Percentiles rank a stretch among this genome's conserved stretches.
Conservation (phyloP, 2,113 vertebrate species). For the Melierax canorus region DNA sequence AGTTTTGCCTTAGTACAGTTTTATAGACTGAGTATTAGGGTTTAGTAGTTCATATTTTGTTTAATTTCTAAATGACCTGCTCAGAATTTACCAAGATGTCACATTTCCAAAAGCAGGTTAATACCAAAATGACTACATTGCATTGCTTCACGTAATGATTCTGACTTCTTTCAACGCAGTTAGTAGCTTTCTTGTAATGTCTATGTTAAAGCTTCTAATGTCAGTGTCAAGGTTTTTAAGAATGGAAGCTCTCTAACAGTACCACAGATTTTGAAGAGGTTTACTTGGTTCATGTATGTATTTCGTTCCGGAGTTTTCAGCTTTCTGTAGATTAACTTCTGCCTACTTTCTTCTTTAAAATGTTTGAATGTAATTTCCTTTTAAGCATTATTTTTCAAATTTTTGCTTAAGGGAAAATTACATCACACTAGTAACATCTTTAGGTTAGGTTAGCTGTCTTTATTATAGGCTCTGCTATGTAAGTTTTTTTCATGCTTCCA, state of each 20-base stretch:
- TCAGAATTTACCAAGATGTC: background rate
- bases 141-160: background rate
- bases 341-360: background rate
- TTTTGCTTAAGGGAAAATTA: background rate
- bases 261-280: background rate
- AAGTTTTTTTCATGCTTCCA: background rate
- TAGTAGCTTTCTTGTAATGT: background rate
- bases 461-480: background rate
- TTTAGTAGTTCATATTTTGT: conserved; percentile 29
- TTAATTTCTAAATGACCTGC: background rate
- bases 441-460: background rate
- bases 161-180: background rate
- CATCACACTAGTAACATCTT: background rate
- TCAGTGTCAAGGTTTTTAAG: background rate
- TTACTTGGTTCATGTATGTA: background rate
- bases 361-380: background rate
- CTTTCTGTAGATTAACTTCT: background rate
- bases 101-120: background rate
- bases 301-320: background rate
- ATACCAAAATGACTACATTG: background rate
- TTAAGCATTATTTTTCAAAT: background rate
- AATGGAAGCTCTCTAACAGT: background rate
- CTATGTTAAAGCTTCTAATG: background rate
- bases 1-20: conserved; percentile 62
- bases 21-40: conserved; percentile 48